Base-by-base conservation (phyloP, 2,113 vertebrate genomes). In the Spizaetus ornatus region DNA sequence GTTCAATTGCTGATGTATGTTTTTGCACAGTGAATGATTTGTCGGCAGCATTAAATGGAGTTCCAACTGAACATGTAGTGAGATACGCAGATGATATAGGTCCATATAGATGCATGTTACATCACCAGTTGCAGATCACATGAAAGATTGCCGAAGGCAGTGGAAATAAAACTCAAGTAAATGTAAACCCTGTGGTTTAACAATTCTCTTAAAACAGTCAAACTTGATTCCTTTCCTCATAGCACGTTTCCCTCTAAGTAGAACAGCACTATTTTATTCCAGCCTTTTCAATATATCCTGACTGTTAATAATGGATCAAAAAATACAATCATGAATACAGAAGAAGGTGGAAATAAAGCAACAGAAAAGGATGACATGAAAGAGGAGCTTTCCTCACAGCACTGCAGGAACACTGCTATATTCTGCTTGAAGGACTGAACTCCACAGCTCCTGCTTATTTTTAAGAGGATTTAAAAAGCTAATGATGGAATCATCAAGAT, bases 391-490 rank as follows among this genome's bases (percentile, higher is more conserved):
- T 90, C 82, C 86, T 93, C 91, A 29, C 42, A 93, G 43, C 32
- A 26, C 71, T 92, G 74, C 87, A 95, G 77, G 90, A 94, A 45
- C 69, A 79, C 50, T 86, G 43, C 58, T 53, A 43, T 17, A 63
- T 67, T 78, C 84, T 93, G 63, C 74, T 90, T 90, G 82, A 88
- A 91, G 84, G 91, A 72, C 0, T 48, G 48, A 94, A 86, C 71
- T 83, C 77, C 73, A 81, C 82, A 56, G 43, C 88, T 94, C 92
- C 88, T 96, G 85, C 86, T 76, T 95, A 50, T 79, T 91, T 94
- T 90, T 95, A 95, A 96, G 70, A 97, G 86, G 92, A 94, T 88
- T 97, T 82, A 8, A 78, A 96, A 95, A 71, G 74, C 95, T 96
- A 94, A 93, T 42, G 27, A 86, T 5, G 70, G 40, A 95, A 79